Base-by-base conservation (phyloP, 2,797 vertebrate species). In the Megalops cyprinoides region DNA sequence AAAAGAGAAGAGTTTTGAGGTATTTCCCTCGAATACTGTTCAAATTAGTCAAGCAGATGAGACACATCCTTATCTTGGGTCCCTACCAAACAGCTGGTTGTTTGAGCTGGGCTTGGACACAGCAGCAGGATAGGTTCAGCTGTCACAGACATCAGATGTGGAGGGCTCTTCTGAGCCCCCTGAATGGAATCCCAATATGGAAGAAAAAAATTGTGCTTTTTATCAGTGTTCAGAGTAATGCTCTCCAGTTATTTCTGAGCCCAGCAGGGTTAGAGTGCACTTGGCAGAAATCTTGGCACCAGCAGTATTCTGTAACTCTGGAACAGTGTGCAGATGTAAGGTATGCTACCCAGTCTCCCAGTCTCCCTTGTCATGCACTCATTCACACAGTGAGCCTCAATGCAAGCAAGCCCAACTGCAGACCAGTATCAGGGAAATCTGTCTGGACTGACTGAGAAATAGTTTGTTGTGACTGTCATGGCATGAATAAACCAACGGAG, bases 21-120 rank as follows among this genome's bases (percentile, higher is more conserved):
- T 78, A 73, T 62, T 78, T 58, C 76, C 76, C 65, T 56, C 18
- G 25, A 78, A 78, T 78, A 49, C 76, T 48, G 60, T 81, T 55
- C 34, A 46, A 71, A 78, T 73, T 78, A 82, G 65, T 74, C 67
- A 82, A 56, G 53, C 76, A 78, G 82, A 23, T 78, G 81, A 60
- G 65, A 31, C 42, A 56, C 37, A 60, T 78, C 67, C 67, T 31
- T 14, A 37, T 39, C 28, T 81, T 81, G 80, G 74, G 65, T 78
- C 20, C 28, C 12, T 34, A 82, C 76, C 81, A 78, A 78, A 55
- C 81, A 74, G 81, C 81, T 82, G 76, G 80, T 39, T 39, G 51
- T 14, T 23, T 73, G 12, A 48, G 76, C 53, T 14, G 34, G 44
- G 51, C 15, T 20, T 74, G 74, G 44, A 53, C 23, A 58, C 3